Base-by-base conservation (phyloP, 1,140 invertebrate genomes). In the Ceratosolen solmsi region DNA sequence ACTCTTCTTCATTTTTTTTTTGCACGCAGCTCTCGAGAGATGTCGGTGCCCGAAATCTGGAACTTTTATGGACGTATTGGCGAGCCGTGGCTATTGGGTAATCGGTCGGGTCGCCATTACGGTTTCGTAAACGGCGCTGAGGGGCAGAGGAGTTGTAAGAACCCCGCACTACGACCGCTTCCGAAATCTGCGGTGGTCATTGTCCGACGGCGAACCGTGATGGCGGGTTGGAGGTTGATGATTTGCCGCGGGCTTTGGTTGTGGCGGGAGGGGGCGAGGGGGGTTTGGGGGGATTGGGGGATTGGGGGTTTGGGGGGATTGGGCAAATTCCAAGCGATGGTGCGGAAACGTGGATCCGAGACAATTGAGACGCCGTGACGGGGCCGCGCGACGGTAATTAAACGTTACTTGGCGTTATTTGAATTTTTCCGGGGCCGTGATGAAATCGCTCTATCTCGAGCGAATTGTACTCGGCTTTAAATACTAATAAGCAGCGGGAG, bases 121-220 rank as follows among this genome's bases (percentile, higher is more conserved):
- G 71, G 25, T 80, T 74, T 80, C 79, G 71, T 80, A 80, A 65
- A 74, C 3, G 46, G 13, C 46, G n/a, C 33, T 22, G 36, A n/a
- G 25, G 51, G 30, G 13, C 78, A 11, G 72, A 17, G 72, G 33
- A 74, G 33, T 79, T 41, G 77, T 72, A 65, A 65, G 68, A 68
- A 30, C 79, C 78, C 68, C 70, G 30, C 15, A 38, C 71, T 51
- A 72, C 8, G 46, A 49, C n/a, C 17, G 72, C 79, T 81, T 81
- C 79, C 73, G 79, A 81, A 81, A 81, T 76, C 72, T 81, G 79
- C 72, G 79, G 79, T 81, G 72, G 73, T 54, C 41, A 72, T 79
- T 79, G 68, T 56, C 54, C 20, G 41, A 36, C 60, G 46, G 46
- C 27, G 8, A 68, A 22, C 20, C 33, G 33, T 11, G 36, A 33